Conservation (phyloP, 2,888 invertebrate genomes). For the Latrodectus elegans region DNA sequence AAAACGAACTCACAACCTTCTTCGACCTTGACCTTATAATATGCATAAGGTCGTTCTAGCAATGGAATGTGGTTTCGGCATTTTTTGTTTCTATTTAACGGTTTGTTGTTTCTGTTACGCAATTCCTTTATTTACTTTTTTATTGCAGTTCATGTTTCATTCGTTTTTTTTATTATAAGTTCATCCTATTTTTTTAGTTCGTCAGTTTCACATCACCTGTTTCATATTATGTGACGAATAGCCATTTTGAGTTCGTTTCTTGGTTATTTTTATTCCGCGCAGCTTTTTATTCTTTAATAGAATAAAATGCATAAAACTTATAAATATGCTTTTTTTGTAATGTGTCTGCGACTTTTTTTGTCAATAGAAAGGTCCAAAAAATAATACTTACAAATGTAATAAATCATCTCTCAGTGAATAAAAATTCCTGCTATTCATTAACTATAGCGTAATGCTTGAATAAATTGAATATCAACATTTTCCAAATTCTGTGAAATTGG, state of each 20-base stretch:
- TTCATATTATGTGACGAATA: constrained; percentile 37
- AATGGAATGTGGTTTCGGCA: constrained; percentile 28
- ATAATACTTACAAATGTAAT: too few species aligned
- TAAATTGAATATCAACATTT: too few species aligned
- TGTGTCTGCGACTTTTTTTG: too few species aligned
- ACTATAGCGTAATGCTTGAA: too few species aligned
- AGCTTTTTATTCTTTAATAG: not conserved
- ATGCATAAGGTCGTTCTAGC: constrained; percentile 18
- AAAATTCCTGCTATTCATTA: too few species aligned
- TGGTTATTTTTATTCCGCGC: not conserved
- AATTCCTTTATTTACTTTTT: not conserved
- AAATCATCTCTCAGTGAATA: too few species aligned
- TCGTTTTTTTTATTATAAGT: constrained; percentile 11
- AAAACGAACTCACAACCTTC: constrained; percentile 21
- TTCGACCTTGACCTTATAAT: constrained; percentile 50
- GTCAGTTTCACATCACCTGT: constrained; percentile 48
- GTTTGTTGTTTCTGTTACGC: constrained; percentile 10
- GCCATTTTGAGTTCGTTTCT: not conserved
- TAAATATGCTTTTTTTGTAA: too few species aligned
- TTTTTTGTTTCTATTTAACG: not conserved
- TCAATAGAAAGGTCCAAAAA: too few species aligned
- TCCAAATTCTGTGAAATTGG: too few species aligned
- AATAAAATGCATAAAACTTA: not conserved
- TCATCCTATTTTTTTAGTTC: not conserved
- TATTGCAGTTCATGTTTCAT: constrained; percentile 11